phyloP scores from a whole-genome alignment of 2,888 invertebrate species.

The Subacronicta megacephala region DNA sequence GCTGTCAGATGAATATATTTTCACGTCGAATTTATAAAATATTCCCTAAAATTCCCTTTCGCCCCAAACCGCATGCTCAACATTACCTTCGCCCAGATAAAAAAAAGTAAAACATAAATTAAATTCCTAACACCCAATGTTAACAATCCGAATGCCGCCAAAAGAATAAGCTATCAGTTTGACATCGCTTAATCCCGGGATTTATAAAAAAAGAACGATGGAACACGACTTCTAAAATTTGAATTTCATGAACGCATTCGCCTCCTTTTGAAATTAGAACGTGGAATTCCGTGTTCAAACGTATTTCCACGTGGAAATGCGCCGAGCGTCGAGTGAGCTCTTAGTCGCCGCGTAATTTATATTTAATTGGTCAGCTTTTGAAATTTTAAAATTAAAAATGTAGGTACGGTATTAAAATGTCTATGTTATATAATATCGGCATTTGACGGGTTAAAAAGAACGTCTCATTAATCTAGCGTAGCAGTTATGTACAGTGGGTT shows the following conservation, averaged over 20 bases:
- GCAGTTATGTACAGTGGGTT: too few relatives aligned
- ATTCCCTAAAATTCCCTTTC: not conserved
- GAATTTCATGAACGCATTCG: constrained; percentile 66
- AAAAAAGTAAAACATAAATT: constrained; percentile 32
- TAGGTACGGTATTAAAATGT: too few relatives aligned
- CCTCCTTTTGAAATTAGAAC: constrained; percentile 66
- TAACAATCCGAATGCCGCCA: constrained; percentile 45
- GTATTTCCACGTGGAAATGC: constrained; percentile 54
- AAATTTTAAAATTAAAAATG: constrained; percentile 45
- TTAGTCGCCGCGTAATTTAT: constrained; percentile 59
- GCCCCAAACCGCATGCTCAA: not conserved
- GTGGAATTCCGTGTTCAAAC: constrained; percentile 61
- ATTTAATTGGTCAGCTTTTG: constrained; percentile 64
- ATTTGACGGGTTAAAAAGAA: too few relatives aligned
- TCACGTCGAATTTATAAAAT: too few relatives aligned
- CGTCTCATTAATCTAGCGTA: too few relatives aligned
- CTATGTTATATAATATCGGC: too few relatives aligned
- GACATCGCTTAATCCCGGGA: constrained; percentile 65
- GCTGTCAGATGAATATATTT: too few relatives aligned
- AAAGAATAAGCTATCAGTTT: constrained; percentile 58
- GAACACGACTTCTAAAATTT: constrained; percentile 66
- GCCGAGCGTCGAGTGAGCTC: constrained; percentile 52
- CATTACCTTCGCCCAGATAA: not conserved
- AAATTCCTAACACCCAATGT: constrained; percentile 44
- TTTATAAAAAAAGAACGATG: constrained; percentile 57